A percentile compares a stretch with the other conserved stretches of the same genome.
Conservation (phyloP, 2,113 vertebrate species). For the Sorex araneus region DNA sequence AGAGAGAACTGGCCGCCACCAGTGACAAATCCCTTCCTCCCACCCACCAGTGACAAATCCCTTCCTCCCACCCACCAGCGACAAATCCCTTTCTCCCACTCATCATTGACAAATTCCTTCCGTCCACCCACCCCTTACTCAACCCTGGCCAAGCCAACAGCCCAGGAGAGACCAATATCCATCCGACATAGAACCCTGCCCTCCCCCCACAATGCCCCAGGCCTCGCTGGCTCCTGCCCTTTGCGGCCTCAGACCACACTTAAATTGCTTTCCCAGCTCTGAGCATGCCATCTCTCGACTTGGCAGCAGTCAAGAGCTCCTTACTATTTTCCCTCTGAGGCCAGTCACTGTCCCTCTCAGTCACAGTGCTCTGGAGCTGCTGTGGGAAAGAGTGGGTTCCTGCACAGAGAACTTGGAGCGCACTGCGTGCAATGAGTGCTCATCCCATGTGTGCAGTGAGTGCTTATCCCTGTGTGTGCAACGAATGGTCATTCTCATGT, state of each 20-base stretch:
- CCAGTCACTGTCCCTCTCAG: no score
- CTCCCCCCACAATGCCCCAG: neutral
- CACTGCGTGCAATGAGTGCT: no score
- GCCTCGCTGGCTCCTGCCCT: neutral
- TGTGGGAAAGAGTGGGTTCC: neutral
- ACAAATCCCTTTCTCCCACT: no score
- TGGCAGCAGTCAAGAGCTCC: neutral
- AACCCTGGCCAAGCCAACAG: neutral
- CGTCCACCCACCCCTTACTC: fast-evolving
- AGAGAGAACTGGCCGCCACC: neutral
- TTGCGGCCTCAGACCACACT: no score
- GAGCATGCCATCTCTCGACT: neutral
- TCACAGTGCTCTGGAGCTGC: neutral
- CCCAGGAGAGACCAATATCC: neutral
- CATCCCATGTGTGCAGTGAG: no score
- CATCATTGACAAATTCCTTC: no score
- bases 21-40: no score
- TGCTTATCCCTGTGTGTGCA: no score
- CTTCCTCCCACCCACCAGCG: no score
- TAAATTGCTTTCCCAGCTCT: neutral
- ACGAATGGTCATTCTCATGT: no score
- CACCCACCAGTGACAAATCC: no score
- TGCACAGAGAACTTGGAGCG: fast-evolving
- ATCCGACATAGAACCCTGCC: fast-evolving
- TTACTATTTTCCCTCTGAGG: neutral